These are phyloP conservation scores for Steinernema khuongi DNA, from an alignment of 1,140 invertebrate species.

Conservation along the genomic window DNA sequence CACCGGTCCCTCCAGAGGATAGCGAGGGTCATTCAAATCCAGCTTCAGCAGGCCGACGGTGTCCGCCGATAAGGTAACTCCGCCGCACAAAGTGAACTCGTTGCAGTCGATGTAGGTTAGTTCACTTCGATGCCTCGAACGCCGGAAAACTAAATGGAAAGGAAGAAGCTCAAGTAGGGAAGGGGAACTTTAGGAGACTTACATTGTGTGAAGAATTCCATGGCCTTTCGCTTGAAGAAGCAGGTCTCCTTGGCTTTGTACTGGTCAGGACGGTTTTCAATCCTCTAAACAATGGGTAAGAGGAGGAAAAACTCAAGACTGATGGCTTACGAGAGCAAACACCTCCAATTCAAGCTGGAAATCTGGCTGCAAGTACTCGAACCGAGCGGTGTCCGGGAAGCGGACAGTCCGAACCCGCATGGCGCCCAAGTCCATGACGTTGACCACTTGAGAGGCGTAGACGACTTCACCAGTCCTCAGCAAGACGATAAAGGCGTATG, in stretches of 20 bases:
- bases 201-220: not conserved
- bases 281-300: not conserved
- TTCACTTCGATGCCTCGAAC: too few species aligned
- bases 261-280: not conserved
- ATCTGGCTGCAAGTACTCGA: not conserved
- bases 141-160: too few species aligned
- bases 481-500: not conserved
- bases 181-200: too few species aligned
- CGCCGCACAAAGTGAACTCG: not conserved
- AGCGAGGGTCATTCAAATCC: not conserved
- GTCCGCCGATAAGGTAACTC: not conserved
- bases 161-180: too few species aligned
- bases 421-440: not conserved
- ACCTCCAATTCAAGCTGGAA: not conserved
- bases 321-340: not conserved
- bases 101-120: too few species aligned
- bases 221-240: not conserved
- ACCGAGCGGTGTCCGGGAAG: not conserved
- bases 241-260: not conserved
- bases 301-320: not conserved
- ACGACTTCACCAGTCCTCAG: not conserved
- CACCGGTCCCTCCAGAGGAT: not conserved
- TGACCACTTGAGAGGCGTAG: constrained; percentile 6
- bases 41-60: not conserved
- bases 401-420: not conserved